Evolutionary conservation across 2,113 vertebrate species (phyloP).

Genomic region (Otocyon megalotis): DNA sequence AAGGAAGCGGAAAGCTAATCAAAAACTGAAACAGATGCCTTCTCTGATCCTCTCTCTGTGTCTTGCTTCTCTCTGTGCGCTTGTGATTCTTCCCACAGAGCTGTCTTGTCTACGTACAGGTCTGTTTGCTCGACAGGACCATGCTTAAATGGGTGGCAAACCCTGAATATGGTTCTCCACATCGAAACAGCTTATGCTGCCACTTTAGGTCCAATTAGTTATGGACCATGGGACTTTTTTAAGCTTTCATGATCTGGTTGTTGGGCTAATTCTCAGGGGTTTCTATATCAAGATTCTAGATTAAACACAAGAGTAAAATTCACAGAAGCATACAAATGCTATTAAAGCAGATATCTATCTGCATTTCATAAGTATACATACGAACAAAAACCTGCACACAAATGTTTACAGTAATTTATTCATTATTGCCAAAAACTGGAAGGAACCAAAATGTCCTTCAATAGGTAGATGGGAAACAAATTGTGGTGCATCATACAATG

Average conservation of each 20-base stretch:
- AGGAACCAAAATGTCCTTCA: not conserved
- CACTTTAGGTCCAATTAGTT: not conserved
- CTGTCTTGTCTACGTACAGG: not conserved
- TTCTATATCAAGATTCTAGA: not conserved
- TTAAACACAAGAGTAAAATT: not conserved
- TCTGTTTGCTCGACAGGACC: not conserved
- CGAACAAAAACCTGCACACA: not conserved
- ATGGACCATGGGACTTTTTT: not conserved
- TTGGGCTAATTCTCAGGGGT: not conserved
- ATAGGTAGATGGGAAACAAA: not conserved
- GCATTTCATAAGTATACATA: not conserved
- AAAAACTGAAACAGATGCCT: not conserved
- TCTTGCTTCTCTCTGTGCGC: not conserved
- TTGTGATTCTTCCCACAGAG: not conserved
- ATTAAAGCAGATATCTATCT: not conserved
- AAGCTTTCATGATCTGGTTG: not conserved
- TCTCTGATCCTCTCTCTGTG: not conserved
- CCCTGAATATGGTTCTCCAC: no score
- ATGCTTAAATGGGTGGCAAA: not conserved
- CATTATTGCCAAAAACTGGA: not conserved
- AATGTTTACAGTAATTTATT: not conserved
- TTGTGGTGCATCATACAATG: not conserved
- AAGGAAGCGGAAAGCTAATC: not conserved
- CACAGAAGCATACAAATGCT: not conserved
- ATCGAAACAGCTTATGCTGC: not conserved